Base-by-base conservation (phyloP, 1,140 invertebrate genomes). In the Geopemphigus sp. region DNA sequence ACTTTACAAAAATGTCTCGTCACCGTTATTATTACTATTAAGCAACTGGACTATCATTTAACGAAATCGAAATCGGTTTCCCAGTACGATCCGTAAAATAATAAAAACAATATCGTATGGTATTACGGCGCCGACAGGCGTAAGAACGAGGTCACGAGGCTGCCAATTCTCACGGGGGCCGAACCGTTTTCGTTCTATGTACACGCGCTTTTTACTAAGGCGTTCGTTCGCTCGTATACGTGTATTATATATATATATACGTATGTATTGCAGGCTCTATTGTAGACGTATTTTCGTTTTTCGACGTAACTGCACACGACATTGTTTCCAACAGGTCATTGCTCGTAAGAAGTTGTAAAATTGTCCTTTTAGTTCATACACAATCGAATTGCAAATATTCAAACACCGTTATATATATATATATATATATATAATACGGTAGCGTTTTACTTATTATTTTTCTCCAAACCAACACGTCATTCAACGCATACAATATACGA, bases 91-190 rank as follows among this genome's bases (percentile, higher is more conserved):
- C 45, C 24, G 53, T 24, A 61, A 61, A 78, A 61, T 50, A 61
- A 17, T 61, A 26, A 17, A 39, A 76, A 59, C 56, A 76, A 47
- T 45, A 61, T 63, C 15, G n/a, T 5, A 50, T 50, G 10, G 11
- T 14, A 50, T 10, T 14, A 50, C 29, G 59, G 15, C 24, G 59
- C 73, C n/a, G n/a, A 59, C 56, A 12, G 19, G 56, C 32, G 15
- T 26, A 22, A 61, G 39, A 78, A 78, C 32, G 57, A 39, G 74
- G 74, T 78, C 74, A 78, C 74, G 24, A 61, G 15, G 32, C 56
- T 45, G 57, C 6, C 54, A n/a, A 50, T 63, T 78, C 74, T 78
- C 74, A 63, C 57, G 56, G 14, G 73, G n/a, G 17, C 54, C 15
- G 15, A 26, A 22, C 39, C 2, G 45, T 50, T 1, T 26, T 14